phyloP scores from a whole-genome alignment of 2,113 vertebrate species.

The Microtus montanus region DNA sequence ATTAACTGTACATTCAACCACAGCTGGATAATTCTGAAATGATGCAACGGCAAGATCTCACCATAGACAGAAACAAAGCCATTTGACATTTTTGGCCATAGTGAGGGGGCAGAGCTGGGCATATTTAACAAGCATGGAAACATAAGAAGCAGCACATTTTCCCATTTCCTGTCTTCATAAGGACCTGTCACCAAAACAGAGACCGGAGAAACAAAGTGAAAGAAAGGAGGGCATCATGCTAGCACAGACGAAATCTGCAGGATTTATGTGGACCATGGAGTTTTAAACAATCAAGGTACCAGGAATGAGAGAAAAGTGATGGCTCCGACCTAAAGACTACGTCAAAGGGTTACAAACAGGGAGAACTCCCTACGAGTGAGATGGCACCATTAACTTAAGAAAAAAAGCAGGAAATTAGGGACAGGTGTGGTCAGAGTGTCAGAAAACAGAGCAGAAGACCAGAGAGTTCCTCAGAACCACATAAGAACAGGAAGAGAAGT shows the following conservation, averaged over 20 bases:
- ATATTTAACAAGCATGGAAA: not conserved
- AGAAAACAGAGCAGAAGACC: not conserved
- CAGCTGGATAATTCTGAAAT: not conserved
- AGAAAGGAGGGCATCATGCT: not conserved
- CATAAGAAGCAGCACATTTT: not conserved
- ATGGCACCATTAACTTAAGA: not conserved
- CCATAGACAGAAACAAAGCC: not conserved
- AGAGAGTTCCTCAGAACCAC: not conserved
- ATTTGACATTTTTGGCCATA: not conserved
- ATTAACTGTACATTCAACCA: not conserved
- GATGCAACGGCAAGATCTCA: constrained; percentile 11
- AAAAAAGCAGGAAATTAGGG: not conserved
- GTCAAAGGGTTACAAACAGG: not conserved
- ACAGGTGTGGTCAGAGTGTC: not conserved
- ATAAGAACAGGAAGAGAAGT: not conserved
- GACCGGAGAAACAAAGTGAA: not conserved
- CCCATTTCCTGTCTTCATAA: not conserved
- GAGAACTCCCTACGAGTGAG: not conserved
- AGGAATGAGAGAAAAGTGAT: constrained; percentile 15
- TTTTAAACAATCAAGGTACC: not conserved
- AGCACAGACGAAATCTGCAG: not conserved
- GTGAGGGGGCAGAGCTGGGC: not conserved
- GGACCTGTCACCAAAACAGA: not conserved
- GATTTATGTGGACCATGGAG: not conserved
- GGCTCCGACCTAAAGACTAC: not conserved